phyloP scores from a whole-genome alignment of 2,888 invertebrate species.

The Mystacides longicornis region DNA sequence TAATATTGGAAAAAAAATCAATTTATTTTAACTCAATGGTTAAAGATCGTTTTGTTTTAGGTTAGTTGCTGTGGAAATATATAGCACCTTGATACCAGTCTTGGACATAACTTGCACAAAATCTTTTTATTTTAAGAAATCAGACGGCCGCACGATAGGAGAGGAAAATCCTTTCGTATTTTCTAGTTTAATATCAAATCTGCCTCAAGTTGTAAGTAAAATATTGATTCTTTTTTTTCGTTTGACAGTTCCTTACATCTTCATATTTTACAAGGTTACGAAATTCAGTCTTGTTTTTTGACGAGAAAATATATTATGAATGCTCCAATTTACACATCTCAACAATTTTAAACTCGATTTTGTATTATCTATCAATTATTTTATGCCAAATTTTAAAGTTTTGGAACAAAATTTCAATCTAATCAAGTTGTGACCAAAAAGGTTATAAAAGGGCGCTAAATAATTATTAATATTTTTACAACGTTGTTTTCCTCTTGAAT shows the following conservation, averaged over 20 bases:
- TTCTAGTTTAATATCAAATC: slow-evolving; percentile 49
- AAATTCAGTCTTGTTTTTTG: no score
- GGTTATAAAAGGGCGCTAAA: no score
- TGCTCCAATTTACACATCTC: no score
- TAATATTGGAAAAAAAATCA: no score
- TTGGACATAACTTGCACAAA: slow-evolving; percentile 12
- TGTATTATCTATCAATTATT: not conserved
- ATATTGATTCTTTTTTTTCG: not conserved
- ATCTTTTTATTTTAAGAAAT: slow-evolving; percentile 9
- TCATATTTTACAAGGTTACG: no score
- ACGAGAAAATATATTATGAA: no score
- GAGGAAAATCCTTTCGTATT: slow-evolving; percentile 50
- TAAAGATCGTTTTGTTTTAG: slow-evolving; percentile 18
- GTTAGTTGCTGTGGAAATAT: slow-evolving; percentile 11
- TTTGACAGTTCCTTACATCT: not conserved
- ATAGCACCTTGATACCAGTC: slow-evolving; percentile 7
- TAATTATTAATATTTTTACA: no score
- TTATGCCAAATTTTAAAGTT: not conserved
- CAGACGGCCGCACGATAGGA: slow-evolving; percentile 42
- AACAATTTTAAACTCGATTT: no score
- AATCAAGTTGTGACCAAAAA: no score
- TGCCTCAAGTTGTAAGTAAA: slow-evolving; percentile 47
- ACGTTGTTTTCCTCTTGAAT: no score
- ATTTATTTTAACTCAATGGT: no score
- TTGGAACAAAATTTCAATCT: no score